Evolutionary conservation across 2,113 vertebrate species (phyloP).

Genomic region (Hippocampus guttulatus): DNA sequence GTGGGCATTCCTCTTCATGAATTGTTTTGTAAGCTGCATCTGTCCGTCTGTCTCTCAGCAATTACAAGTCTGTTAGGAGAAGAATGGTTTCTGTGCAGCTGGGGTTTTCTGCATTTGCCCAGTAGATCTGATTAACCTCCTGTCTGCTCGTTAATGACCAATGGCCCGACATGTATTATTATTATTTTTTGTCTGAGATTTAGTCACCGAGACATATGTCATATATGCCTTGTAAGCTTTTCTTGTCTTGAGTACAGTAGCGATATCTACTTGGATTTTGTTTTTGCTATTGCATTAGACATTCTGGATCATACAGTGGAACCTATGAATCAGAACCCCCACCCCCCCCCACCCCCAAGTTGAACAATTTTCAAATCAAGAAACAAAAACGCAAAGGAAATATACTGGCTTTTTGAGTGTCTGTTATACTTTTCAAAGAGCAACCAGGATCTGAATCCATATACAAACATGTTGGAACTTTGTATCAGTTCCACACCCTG

Average conservation of each 20-base stretch:
- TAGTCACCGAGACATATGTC: slow-evolving; percentile 35
- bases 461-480: background rate
- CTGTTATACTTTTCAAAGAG: background rate
- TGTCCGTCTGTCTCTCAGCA: slow-evolving; percentile 60
- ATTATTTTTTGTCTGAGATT: slow-evolving; percentile 16
- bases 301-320: background rate
- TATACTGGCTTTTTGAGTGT: background rate
- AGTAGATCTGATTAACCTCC: slow-evolving; percentile 65
- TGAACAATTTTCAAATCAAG: background rate
- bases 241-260: slow-evolving; percentile 28
- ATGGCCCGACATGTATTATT: slow-evolving; percentile 43
- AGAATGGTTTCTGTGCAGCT: slow-evolving; percentile 67
- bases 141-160: slow-evolving; percentile 57
- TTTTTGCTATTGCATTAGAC: slow-evolving; percentile 14
- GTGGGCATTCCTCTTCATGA: slow-evolving; percentile 64
- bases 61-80: slow-evolving; percentile 65
- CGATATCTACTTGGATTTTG: slow-evolving; percentile 26
- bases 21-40: slow-evolving; percentile 67
- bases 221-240: slow-evolving; percentile 21
- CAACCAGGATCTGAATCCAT: background rate
- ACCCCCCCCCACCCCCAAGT: background rate
- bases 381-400: background rate
- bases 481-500: background rate
- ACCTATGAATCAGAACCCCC: background rate
- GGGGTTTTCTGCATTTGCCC: slow-evolving; percentile 55